Conservation (phyloP, 2,888 invertebrate species). For the Aethes cnicana region DNA sequence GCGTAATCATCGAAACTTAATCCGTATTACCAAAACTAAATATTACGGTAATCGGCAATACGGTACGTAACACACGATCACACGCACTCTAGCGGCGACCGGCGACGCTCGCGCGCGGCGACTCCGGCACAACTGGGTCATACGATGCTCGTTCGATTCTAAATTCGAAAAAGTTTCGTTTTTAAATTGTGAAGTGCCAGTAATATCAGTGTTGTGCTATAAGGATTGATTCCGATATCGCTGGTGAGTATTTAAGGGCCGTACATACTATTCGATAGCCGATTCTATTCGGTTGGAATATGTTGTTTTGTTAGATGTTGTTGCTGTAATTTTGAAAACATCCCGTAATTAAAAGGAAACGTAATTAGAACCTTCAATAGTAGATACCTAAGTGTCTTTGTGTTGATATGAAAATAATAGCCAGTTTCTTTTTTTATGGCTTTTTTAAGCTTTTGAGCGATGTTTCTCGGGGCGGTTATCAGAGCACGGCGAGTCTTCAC, state of each 20-base stretch:
- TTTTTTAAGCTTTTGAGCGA: background rate
- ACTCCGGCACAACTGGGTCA: conserved; percentile 53
- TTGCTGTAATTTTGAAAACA: too few relatives aligned
- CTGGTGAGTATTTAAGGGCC: conserved; percentile 18
- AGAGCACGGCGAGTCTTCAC: conserved; percentile 22
- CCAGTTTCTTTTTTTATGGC: background rate
- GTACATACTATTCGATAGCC: too few relatives aligned
- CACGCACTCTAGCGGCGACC: conserved; percentile 62
- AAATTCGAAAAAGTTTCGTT: conserved; percentile 38
- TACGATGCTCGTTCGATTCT: conserved; percentile 48
- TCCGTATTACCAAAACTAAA: conserved; percentile 45
- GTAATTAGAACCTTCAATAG: too few relatives aligned
- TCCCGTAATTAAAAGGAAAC: too few relatives aligned
- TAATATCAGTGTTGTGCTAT: conserved; percentile 21
- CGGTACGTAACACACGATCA: conserved; percentile 49
- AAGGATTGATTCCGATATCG: conserved; percentile 18
- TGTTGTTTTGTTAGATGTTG: conserved; percentile 2
- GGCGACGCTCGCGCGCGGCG: conserved; percentile 59
- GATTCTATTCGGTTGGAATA: background rate
- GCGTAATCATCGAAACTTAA: conserved; percentile 25
- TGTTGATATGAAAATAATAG: too few relatives aligned
- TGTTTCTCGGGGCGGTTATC: conserved; percentile 15
- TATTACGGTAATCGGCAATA: conserved; percentile 56
- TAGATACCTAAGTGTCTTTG: too few relatives aligned
- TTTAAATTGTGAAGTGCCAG: conserved; percentile 29